Evolutionary conservation across 2,113 vertebrate genomes (phyloP).

Genomic region (Hippocampus mohnikei): DNA sequence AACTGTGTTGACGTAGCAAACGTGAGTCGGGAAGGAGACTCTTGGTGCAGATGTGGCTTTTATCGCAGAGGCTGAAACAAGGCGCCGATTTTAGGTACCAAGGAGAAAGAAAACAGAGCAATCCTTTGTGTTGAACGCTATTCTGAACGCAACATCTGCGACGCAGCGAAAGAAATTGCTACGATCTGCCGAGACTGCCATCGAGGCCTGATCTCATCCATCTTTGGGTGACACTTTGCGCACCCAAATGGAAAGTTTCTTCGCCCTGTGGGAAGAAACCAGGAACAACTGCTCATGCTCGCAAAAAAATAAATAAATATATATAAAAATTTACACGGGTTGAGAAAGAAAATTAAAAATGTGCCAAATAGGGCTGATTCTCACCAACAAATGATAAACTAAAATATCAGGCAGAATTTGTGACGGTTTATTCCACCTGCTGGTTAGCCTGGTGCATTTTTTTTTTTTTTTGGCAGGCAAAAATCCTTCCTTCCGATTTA

Average conservation of each 20-base stretch:
- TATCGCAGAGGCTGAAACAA: background rate
- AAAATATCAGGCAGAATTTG: background rate
- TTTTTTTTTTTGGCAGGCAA: conserved; percentile 5
- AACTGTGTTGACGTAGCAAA: background rate
- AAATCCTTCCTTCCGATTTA: conserved; percentile 19
- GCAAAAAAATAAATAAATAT: too few species aligned
- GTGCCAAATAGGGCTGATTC: background rate
- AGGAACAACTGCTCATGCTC: too few species aligned
- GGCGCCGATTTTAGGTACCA: background rate
- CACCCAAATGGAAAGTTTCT: background rate
- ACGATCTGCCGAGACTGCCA: background rate
- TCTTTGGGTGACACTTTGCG: background rate
- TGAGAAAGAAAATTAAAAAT: background rate
- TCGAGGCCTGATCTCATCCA: background rate
- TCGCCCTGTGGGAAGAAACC: too few species aligned
- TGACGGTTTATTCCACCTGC: background rate
- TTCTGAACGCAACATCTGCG: background rate
- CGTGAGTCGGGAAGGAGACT: background rate
- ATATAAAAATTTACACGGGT: too few species aligned
- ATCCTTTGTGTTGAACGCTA: background rate
- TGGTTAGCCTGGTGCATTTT: conserved; percentile 7
- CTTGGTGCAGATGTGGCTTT: background rate
- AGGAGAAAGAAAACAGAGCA: background rate
- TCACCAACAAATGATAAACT: background rate
- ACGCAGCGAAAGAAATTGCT: background rate